Base-by-base conservation (phyloP, 2,888 invertebrate species). In the Strigamia crassipes region DNA sequence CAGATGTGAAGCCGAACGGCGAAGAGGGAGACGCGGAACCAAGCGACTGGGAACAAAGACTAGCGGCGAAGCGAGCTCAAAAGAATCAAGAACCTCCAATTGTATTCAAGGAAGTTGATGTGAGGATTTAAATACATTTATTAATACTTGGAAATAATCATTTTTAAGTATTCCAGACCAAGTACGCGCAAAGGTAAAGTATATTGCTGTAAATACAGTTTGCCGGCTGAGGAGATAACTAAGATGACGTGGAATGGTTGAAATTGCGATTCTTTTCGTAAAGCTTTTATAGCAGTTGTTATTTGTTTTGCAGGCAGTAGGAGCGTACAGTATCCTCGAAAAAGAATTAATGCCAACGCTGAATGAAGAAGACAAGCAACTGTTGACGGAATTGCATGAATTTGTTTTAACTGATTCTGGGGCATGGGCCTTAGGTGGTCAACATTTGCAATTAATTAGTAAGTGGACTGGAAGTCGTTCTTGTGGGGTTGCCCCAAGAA, bases 351-450 rank as follows among this genome's bases (percentile, higher is more conserved):
- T 27, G 23, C 51, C 51, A 56, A 91, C 92, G 87, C 89, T 96
- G 84, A 90, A 90, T 81, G 91, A 92, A 13, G 94, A 94, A 83
- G 96, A 96, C 87, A 91, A 91, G 86, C 90, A 91, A 85, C 93
- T 93, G 85, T 89, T 96, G 87, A 93, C 93, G 85, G 96, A 96
- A 89, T 89, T 96, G 85, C 92, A 93, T 87, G 94, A 95, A 88
- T 96, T 96, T 89, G 91, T 96, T 87, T 90, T 96, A 85, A 94
- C 93, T 85, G 94, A 94, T 85, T 96, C 96, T 87, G 96, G 96
- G 82, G 94, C 95, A 86, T 96, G 96, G 96, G 95, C 95, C 82
- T 90, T 96, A 27, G 94, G 96, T 12, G 96, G 96, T 86, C 93
- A 94, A 85, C 96, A 96, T 88, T 91, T 96, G 77, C 90, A 91